Evolutionary conservation across 2,888 invertebrate genomes (phyloP).

Genomic region (Stegana nigrithorax): DNA sequence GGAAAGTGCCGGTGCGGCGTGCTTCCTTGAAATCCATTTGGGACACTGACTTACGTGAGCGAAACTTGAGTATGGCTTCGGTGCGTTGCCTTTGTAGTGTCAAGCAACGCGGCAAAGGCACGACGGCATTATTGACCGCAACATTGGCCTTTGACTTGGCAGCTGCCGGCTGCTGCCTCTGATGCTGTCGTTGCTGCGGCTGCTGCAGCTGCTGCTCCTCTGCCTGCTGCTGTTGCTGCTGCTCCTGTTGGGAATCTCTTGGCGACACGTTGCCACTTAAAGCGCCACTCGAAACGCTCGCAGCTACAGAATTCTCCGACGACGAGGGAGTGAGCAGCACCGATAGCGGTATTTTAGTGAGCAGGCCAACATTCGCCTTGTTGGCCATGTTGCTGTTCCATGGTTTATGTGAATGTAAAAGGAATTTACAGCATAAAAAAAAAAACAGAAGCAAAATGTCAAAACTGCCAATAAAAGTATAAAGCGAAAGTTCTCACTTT

Average conservation of each 20-base stretch:
- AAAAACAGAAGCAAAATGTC: too few species aligned
- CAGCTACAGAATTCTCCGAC: slow-evolving; percentile 42
- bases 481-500: too few species aligned
- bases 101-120: slow-evolving; percentile 32
- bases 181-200: neutral
- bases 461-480: too few species aligned
- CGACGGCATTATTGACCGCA: neutral
- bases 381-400: too few species aligned
- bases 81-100: slow-evolving; percentile 48
- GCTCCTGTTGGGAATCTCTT: too few species aligned
- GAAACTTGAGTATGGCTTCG: slow-evolving; percentile 48
- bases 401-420: too few species aligned
- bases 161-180: neutral
- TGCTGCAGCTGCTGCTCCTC: neutral
- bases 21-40: slow-evolving; percentile 63
- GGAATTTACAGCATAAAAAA: too few species aligned
- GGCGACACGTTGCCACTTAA: neutral
- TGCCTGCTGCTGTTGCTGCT: neutral
- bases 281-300: slow-evolving; percentile 24
- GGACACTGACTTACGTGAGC: slow-evolving; percentile 56
- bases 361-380: too few species aligned
- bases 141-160: neutral
- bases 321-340: slow-evolving; percentile 48
- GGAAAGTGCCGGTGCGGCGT: slow-evolving; percentile 46
- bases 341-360: slow-evolving; percentile 33